Conservation (phyloP, 1,140 invertebrate genomes). For the Solenopsis invicta region DNA sequence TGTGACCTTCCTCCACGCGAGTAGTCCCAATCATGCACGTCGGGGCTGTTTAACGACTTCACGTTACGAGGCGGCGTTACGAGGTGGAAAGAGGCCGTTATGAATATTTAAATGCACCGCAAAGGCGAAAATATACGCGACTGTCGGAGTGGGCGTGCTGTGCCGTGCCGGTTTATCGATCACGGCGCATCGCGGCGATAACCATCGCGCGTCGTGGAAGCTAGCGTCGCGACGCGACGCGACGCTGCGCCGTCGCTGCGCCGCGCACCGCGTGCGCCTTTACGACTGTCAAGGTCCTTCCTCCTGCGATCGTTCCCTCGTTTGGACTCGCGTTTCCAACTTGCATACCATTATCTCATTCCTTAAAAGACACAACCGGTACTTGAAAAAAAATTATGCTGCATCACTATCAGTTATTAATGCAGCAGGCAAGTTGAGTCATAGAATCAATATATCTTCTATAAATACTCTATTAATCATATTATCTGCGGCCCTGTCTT, state of each 20-base stretch:
- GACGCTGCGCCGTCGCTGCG: slow-evolving; percentile 51
- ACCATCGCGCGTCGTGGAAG: slow-evolving; percentile 61
- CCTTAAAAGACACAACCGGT: not conserved
- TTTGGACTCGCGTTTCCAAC: not conserved
- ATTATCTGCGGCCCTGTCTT: not conserved
- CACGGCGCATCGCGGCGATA: slow-evolving; percentile 70
- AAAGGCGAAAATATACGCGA: slow-evolving; percentile 67
- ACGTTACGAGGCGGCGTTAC: not conserved
- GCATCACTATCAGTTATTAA: not conserved
- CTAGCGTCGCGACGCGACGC: slow-evolving; percentile 57
- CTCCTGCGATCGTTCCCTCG: slow-evolving; percentile 22
- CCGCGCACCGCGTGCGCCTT: not conserved
- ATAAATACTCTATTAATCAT: not conserved
- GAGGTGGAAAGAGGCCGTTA: slow-evolving; percentile 60
- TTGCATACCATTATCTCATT: not conserved
- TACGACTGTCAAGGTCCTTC: slow-evolving; percentile 75
- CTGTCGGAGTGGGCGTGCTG: slow-evolving; percentile 65
- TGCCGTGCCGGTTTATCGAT: slow-evolving; percentile 70
- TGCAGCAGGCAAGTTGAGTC: not conserved
- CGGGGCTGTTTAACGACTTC: slow-evolving; percentile 32
- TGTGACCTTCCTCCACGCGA: not conserved
- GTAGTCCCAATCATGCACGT: not conserved
- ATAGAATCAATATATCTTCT: not conserved
- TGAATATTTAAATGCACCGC: slow-evolving; percentile 75
- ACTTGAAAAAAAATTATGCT: not conserved